phyloP scores from a whole-genome alignment of 2,113 vertebrate species.

The Hippocampus barbouri region DNA sequence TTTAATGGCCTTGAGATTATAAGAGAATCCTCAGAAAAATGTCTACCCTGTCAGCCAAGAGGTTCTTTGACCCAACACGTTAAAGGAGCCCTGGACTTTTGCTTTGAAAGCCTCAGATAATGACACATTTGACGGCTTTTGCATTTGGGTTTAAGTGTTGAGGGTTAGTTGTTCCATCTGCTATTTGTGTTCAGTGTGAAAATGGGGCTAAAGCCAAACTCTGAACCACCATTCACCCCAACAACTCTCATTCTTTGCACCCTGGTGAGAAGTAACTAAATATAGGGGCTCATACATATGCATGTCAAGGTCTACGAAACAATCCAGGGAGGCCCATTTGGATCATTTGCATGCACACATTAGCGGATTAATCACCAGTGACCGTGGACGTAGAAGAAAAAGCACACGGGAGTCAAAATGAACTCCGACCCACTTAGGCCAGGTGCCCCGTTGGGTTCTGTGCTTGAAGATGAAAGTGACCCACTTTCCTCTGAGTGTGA shows the following conservation, averaged over 20 bases:
- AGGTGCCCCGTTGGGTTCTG: conserved; percentile 42
- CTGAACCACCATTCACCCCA: conserved; percentile 47
- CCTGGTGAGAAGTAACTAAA: conserved; percentile 66
- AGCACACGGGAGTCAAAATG: conserved; percentile 49
- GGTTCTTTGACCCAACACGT: not conserved
- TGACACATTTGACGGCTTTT: conserved; percentile 13
- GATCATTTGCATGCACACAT: conserved; percentile 69
- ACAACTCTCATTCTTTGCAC: conserved; percentile 49
- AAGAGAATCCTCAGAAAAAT: not conserved
- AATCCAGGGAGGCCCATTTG: conserved; percentile 58
- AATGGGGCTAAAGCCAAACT: conserved; percentile 54
- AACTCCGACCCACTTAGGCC: conserved; percentile 65
- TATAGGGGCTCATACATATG: conserved; percentile 72
- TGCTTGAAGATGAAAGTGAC: conserved; percentile 53
- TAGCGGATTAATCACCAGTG: conserved; percentile 74
- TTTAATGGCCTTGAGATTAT: not conserved
- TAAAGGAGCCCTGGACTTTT: not conserved
- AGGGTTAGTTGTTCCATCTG: conserved; percentile 41
- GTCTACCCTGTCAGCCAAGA: not conserved
- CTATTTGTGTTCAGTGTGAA: conserved; percentile 38
- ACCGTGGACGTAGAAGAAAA: conserved; percentile 56
- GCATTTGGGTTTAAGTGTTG: conserved; percentile 14
- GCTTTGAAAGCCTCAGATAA: not conserved
- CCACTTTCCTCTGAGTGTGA: conserved; percentile 34
- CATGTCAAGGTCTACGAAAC: conserved; percentile 61